Base-by-base conservation (phyloP, 2,113 vertebrate species). In the Psilopogon haemacephalus region DNA sequence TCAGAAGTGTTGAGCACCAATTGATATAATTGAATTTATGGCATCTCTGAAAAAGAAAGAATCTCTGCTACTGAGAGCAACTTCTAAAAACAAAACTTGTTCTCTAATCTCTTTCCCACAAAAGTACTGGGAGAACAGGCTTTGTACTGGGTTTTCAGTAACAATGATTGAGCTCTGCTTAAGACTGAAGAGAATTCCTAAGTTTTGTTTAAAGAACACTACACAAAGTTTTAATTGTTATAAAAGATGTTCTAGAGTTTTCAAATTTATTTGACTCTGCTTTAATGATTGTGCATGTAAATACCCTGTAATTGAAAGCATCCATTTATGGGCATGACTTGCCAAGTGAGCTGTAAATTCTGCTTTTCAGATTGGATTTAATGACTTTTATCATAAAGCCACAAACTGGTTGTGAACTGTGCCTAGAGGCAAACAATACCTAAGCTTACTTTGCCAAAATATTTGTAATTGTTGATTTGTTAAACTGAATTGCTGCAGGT, bases 391-490 rank as follows among this genome's bases (percentile, higher is more conserved):
- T 97, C 83, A 94, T 96, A 93, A 95, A 97, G 96, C 93, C 82
- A 95, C 89, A 92, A 97, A 91, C 96, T 96, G 84, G 50, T 96
- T 92, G 92, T 96, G 94, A 96, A 89, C 68, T 93, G 78, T 94
- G 94, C 95, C 3, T 68, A 89, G 93, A 92, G 91, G 75, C 95
- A 96, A 95, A 96, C 96, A 97, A 96, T 96, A 95, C 94, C 95
- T 93, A 96, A 95, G 95, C 94, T 96, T 97, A 96, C 86, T 97
- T 97, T 96, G 95, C 93, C 95, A 94, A 95, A 97, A 96, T 97
- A 96, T 96, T 96, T 97, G 94, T 95, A 92, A 93, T 96, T 96
- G 96, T 96, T 95, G 92, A 95, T 94, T 92, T 93, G 96, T 94
- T 97, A 95, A 97, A 97, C 89, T 96, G 94, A 96, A 96, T 94